Evolutionary conservation across 2,113 vertebrate species (phyloP), one percentile per base, ranked within the genome.

Genomic region (Pachyramphus minor): DNA sequence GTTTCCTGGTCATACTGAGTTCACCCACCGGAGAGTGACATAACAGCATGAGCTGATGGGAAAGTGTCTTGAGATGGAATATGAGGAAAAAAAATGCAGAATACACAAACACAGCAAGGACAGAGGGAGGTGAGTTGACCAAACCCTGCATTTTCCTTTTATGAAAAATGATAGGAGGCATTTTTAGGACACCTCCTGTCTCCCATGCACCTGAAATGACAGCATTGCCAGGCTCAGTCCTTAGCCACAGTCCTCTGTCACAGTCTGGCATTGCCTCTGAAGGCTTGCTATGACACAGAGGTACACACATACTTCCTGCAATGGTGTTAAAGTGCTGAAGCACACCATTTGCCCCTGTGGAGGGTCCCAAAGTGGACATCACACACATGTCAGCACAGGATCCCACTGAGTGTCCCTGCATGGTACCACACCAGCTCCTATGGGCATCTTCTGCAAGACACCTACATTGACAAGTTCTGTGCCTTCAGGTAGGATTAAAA

Each of bases 11-110:
- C 30, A 20, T 82, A 91, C 58, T 91, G 80, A 96, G 86, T 84
- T 96, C 80, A 95, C 92, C 80, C 88, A 76, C 56, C 79, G 90
- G 80, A 95, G 85, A 97, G 68, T 96, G 95, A 96, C 80, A 87
- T 92, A 94, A 90, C 80, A 76, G 73, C 66, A 41, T 89, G 93
- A 94, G 80, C 64, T 2, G 45, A 89, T 84, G 88, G 79, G 88
- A 92, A 95, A 89, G 56, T 55, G 49, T 69, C 78, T 87, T 72
- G 73, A 92, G 41, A 90, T 50, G 45, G 44, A 84, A 55, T 28
- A 68, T 5, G 13, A 90, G 60, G 35, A 12, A 86, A 93, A 93
- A 84, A 41, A 39, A 79, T 9, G 12, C 64, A 79, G 69, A 89
- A 76, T 63, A 56, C 37, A 81, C 47, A 81, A 84, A 89, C 53